phyloP scores from a whole-genome alignment of 92 coral and sea anemone species.

The Epizoanthus ramosus region DNA sequence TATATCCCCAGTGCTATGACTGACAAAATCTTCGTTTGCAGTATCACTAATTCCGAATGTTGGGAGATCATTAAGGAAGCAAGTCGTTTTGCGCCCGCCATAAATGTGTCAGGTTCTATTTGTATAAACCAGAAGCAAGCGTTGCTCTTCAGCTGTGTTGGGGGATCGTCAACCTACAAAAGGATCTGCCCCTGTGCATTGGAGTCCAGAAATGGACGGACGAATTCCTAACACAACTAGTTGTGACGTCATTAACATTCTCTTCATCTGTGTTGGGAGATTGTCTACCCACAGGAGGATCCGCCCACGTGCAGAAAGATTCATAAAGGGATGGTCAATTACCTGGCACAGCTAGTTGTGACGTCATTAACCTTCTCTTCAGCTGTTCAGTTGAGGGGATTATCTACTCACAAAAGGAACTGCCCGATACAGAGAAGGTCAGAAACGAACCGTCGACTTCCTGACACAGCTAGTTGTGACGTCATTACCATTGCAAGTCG shows the following conservation, averaged over 20 bases:
- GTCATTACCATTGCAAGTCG: no score
- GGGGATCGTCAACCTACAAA: constrained; percentile 5
- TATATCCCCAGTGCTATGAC: neutral
- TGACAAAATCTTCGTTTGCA: neutral
- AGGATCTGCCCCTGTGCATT: constrained; percentile 38
- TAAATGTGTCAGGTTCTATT: constrained; percentile 11
- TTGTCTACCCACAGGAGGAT: constrained; percentile 18
- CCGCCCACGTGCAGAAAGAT: constrained; percentile 6
- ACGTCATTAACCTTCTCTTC: neutral
- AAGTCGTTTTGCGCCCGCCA: constrained; percentile 37
- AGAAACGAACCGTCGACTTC: no score
- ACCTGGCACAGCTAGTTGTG: no score
- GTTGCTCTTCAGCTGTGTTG: constrained; percentile 34
- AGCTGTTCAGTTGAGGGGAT: neutral
- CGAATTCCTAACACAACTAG: no score
- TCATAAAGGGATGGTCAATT: no score
- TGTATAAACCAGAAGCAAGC: constrained; percentile 36
- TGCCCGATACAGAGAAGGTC: constrained; percentile 37
- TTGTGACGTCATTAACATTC: constrained; percentile 1
- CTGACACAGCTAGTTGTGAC: no score
- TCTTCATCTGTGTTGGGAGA: constrained; percentile 15
- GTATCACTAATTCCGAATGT: constrained; percentile 16
- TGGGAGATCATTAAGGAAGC: constrained; percentile 20
- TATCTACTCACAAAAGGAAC: constrained; percentile 11
- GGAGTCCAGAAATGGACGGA: no score